Percentiles rank a stretch among this genome's conserved stretches.
Evolutionary conservation across 2,888 invertebrate genomes (phyloP).

Genomic region (Scrobipalpa costella): DNA sequence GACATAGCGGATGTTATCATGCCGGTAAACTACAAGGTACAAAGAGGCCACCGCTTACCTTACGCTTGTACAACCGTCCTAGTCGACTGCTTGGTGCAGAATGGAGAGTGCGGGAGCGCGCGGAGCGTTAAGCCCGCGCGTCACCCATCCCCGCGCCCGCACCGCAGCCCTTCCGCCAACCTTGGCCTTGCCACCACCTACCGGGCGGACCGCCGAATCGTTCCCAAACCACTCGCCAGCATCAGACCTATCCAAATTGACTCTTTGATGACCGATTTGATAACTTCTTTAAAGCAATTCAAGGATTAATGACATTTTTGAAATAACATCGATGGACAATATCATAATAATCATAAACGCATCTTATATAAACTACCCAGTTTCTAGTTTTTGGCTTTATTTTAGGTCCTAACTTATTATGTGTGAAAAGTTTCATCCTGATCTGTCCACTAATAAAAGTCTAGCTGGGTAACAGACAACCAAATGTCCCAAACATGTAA

Average conservation of each 20-base stretch:
- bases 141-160: constrained; percentile 66
- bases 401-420: too few relatives aligned
- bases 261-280: constrained; percentile 44
- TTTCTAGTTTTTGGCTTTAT: too few relatives aligned
- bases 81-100: constrained; percentile 81
- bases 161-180: constrained; percentile 65
- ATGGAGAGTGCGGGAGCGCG: constrained; percentile 76
- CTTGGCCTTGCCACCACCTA: constrained; percentile 75
- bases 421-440: too few relatives aligned
- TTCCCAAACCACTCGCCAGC: constrained; percentile 48
- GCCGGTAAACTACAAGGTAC: constrained; percentile 53
- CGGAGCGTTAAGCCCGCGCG: constrained; percentile 73
- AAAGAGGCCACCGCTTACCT: constrained; percentile 77
- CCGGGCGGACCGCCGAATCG: constrained; percentile 46
- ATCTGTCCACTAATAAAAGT: too few relatives aligned
- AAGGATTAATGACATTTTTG: background rate
- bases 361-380: too few relatives aligned
- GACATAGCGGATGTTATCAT: constrained; percentile 42
- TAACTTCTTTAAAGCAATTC: constrained; percentile 23
- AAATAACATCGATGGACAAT: background rate
- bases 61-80: constrained; percentile 79
- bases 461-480: too few relatives aligned
- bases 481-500: too few relatives aligned
- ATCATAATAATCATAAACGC: background rate
- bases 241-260: constrained; percentile 34